Evolutionary conservation across 2,888 invertebrate species (phyloP), one percentile per base, ranked within the genome.

Genomic region (Rotaria macrura): DNA sequence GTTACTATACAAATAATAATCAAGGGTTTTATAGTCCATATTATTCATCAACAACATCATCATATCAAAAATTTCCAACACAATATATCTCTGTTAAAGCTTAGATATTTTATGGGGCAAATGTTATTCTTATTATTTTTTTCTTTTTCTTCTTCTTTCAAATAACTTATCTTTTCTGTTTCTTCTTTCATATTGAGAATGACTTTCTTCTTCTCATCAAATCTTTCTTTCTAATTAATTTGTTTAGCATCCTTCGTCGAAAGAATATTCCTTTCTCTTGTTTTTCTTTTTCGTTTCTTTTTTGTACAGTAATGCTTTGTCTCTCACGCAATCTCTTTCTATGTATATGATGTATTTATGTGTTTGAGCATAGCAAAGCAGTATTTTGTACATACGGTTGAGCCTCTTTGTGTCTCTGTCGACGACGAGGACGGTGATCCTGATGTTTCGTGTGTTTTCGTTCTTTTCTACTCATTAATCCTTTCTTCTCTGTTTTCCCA

Each of bases 271-370:
- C 20, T 34, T 65, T 29, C 29, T 10, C 20, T 65, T 65, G n/a
- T n/a, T n/a, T n/a, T n/a, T n/a, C n/a, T n/a, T n/a, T n/a, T n/a
- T n/a, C n/a, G n/a, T n/a, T n/a, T 34, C 9, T 65, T 65, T 65
- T 65, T 34, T 65, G 65, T 65, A 65, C 65, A 65, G 65, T 65
- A 65, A 65, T 65, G 65, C 65, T 65, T 65, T 65, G 65, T 65
- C 65, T 65, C 65, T 65, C 65, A 65, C 65, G 65, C 65, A 65
- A 65, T 65, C 65, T 65, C 65, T 65, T 65, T 65, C 65, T 65
- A 65, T 65, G 65, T 65, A 65, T 29, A 65, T 65, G 65, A 65
- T 65, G 65, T 65, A 65, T 65, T 65, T 65, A 65, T 65, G 65
- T 65, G 65, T 65, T 65, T 65, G 65, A 65, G 65, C 65, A 65